A percentile compares a stretch with the other conserved stretches of the same genome.
Evolutionary conservation across 2,113 vertebrate genomes (phyloP).

Genomic region (Myrmophylax atrothorax): DNA sequence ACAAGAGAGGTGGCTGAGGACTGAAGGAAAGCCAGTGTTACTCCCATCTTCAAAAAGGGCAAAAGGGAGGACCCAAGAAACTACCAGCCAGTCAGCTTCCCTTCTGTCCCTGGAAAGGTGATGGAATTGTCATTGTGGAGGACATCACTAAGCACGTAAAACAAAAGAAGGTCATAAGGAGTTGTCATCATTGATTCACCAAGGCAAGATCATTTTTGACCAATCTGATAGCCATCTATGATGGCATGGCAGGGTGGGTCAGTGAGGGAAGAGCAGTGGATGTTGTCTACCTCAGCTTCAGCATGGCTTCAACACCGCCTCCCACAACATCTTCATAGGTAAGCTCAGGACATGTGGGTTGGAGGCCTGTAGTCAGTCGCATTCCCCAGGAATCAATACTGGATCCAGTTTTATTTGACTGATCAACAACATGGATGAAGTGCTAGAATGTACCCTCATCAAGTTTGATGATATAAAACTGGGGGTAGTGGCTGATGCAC

Average conservation of each 20-base stretch:
- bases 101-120: not conserved
- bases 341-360: not conserved
- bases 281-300: not conserved
- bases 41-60: not conserved
- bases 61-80: not conserved
- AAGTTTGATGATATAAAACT: not conserved
- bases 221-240: not conserved
- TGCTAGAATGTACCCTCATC: not conserved
- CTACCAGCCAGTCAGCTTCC: not conserved
- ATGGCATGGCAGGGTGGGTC: rapidly evolving
- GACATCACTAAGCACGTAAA: not conserved
- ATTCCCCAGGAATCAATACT: not conserved
- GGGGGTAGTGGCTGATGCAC: not conserved
- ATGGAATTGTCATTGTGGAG: not conserved
- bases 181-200: not conserved
- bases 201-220: not conserved
- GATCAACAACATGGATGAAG: not conserved
- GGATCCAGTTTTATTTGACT: not conserved
- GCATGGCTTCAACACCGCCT: not conserved
- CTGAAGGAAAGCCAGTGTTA: not conserved
- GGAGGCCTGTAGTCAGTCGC: not conserved
- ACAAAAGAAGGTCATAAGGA: not conserved
- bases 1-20: not conserved
- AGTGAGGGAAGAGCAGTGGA: not conserved
- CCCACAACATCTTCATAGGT: not conserved